A percentile compares a stretch with the other conserved stretches of the same genome.
Conservation (phyloP, 2,113 vertebrate genomes). For the Spea bombifrons region DNA sequence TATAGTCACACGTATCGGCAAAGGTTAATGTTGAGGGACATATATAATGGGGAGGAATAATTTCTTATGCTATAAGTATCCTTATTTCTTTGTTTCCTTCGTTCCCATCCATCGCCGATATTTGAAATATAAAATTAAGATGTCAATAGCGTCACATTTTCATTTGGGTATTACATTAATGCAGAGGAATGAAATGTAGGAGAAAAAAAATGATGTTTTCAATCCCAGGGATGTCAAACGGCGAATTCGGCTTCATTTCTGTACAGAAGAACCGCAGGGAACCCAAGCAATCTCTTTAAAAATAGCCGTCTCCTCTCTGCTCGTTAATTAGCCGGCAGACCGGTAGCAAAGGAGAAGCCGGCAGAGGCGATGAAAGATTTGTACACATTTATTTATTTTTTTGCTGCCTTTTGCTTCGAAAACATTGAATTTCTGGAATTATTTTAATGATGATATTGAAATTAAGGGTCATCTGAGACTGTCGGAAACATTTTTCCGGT, state of each 20-base stretch:
- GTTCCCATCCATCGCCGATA: too few species aligned
- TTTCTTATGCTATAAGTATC: too few species aligned
- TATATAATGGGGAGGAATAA: too few species aligned
- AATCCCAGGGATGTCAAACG: constrained; percentile 28
- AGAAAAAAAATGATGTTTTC: neutral
- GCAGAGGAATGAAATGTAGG: neutral
- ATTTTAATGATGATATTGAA: constrained; percentile 11
- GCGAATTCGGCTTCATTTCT: constrained; percentile 15
- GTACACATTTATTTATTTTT: constrained; percentile 58
- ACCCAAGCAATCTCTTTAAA: constrained; percentile 26
- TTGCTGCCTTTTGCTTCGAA: constrained; percentile 43
- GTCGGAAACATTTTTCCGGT: too few species aligned
- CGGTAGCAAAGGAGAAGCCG: neutral
- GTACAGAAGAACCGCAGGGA: neutral
- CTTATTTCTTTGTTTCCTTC: too few species aligned
- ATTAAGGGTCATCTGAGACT: too few species aligned
- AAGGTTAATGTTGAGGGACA: too few species aligned
- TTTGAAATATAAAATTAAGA: too few species aligned
- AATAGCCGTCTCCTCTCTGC: neutral
- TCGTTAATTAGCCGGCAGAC: constrained; percentile 45
- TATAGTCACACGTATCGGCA: too few species aligned
- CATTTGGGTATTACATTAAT: constrained; percentile 2
- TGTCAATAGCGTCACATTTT: neutral
- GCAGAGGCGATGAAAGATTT: constrained; percentile 51
- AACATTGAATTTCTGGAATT: constrained; percentile 22